phyloP scores from a whole-genome alignment of 2,797 vertebrate species.

The Diceros bicornis region DNA sequence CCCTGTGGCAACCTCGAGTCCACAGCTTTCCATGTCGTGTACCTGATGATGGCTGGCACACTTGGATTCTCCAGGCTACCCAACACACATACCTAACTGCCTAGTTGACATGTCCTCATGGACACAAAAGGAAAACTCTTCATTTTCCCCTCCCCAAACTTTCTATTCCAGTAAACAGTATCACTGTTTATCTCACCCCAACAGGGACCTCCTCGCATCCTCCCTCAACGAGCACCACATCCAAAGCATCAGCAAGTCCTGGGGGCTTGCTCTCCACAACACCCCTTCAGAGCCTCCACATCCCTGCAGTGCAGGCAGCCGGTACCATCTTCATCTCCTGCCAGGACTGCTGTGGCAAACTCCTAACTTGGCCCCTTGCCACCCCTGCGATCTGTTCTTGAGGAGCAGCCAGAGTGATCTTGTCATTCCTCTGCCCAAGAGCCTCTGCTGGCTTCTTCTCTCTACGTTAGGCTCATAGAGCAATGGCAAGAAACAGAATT shows the following conservation, averaged over 20 bases:
- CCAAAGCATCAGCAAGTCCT: not conserved
- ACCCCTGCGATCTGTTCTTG: no score
- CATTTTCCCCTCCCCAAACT: not conserved
- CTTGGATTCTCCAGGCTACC: not conserved
- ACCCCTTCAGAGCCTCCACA: not conserved
- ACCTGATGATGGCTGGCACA: not conserved
- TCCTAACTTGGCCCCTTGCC: not conserved
- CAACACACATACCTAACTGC: not conserved
- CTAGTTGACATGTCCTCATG: not conserved
- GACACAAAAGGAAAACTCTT: not conserved
- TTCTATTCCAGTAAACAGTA: not conserved
- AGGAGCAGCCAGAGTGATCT: not conserved
- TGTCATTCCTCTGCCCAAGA: not conserved
- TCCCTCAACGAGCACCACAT: not conserved
- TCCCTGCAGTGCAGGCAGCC: not conserved
- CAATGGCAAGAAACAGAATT: not conserved
- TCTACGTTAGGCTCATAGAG: not conserved
- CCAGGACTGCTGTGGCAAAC: not conserved
- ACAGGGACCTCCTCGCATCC: not conserved
- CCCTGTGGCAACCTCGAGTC: not conserved
- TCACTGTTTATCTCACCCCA: not conserved
- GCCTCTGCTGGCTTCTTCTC: not conserved
- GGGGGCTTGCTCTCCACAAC: no score
- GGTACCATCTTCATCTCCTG: rapidly evolving
- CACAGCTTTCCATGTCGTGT: not conserved